Evolutionary conservation across 2,888 invertebrate genomes (phyloP), one percentile per base, ranked within the genome.

Genomic region (Pyrrhia umbra): DNA sequence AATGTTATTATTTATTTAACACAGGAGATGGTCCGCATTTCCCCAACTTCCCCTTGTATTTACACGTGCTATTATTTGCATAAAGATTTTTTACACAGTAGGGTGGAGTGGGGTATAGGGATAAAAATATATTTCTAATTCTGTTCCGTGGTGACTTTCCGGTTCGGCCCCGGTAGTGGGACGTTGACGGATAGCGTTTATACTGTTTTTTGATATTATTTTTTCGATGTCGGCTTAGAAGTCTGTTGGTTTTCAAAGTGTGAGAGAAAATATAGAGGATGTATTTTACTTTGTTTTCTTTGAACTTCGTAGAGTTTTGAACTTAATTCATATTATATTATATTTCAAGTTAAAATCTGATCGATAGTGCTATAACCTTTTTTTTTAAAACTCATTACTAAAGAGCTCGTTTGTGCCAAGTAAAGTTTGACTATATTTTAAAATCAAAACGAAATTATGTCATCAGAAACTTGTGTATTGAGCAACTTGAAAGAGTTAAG

Each of bases 61-160:
- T 92, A 94, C 94, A 94, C 90, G 92, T 93, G 92, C 89, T 90
- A 86, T 92, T 94, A 94, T 94, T 94, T 94, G 95, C 94, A 94
- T 94, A 93, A 92, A 91, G 88, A 84, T 89, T 92, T 92, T 92
- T 92, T 88, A 89, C 83, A 83, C 79, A 80, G 78, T 75, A 66
- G 78, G 78, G 75, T 79, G 77, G 84, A 85, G 72, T 67, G 88
- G 90, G 92, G 91, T 87, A 86, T 89, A 89, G 85, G 89, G 88
- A 87, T 92, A 93, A 93, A 94, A 94, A 94, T 94, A 93, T 89
- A 90, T 92, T 93, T 95, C 95, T 94, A 94, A 94, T 93, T 94
- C 90, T 87, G 93, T 93, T 85, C 88, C 81, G 85, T 84, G 76
- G 77, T 77, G 85, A 88, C 88, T 91, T 93, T 93, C 93, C 94